These are phyloP conservation scores for Chiloscyllium plagiosum DNA, from an alignment of 2,113 vertebrate genomes.

Conservation along the genomic window DNA sequence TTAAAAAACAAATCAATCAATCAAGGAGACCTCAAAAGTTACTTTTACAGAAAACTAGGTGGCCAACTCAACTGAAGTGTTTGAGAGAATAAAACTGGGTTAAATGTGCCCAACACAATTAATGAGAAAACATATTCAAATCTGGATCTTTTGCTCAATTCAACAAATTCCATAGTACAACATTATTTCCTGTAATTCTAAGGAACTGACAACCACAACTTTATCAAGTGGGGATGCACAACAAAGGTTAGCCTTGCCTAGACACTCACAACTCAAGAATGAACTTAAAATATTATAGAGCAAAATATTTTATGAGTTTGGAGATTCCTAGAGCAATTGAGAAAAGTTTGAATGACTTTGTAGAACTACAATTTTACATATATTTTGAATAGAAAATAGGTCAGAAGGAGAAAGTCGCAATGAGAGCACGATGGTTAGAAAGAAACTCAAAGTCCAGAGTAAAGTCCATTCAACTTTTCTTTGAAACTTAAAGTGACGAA, in stretches of 20 bases:
- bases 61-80: background rate
- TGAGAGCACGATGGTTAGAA: background rate
- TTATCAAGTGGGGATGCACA: background rate
- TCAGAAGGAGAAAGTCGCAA: background rate
- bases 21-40: background rate
- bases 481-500: background rate
- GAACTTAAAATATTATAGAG: no score
- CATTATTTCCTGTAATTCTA: background rate
- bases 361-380: background rate
- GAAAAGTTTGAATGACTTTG: background rate
- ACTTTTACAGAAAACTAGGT: background rate
- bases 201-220: background rate
- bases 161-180: background rate
- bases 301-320: background rate
- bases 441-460: background rate
- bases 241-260: background rate
- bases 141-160: background rate
- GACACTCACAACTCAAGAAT: no score
- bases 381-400: background rate
- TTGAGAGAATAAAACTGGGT: background rate
- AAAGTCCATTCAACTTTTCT: background rate
- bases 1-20: background rate
- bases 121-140: background rate
- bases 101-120: background rate
- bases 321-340: background rate